phyloP scores from a whole-genome alignment of 2,113 vertebrate genomes.

The Sphaerodactylus townsendi region DNA sequence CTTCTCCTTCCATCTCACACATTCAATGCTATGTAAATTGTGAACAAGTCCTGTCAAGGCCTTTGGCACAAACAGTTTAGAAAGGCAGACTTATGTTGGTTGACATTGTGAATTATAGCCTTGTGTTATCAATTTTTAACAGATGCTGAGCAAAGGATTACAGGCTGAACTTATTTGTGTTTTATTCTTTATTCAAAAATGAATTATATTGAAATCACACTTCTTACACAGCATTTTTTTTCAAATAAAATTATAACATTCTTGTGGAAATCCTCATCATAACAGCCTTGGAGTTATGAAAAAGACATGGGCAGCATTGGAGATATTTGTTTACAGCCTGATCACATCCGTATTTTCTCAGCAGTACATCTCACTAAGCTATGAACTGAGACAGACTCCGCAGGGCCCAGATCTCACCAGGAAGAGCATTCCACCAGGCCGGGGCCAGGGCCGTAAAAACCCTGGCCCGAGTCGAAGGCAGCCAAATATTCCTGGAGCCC shows the following conservation, averaged over 20 bases:
- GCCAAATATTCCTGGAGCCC: too few relatives aligned
- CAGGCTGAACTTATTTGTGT: constrained; percentile 10
- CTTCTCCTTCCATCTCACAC: constrained; percentile 48
- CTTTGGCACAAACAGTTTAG: constrained; percentile 50
- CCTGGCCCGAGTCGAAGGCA: too few relatives aligned
- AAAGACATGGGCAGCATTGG: neutral
- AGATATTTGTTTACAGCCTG: neutral
- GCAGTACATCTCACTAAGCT: neutral
- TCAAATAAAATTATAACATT: neutral
- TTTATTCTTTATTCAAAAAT: constrained; percentile 41
- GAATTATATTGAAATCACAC: neutral
- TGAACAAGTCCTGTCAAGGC: constrained; percentile 40
- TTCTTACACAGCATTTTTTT: neutral
- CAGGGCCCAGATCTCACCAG: too few relatives aligned
- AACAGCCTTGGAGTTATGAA: neutral
- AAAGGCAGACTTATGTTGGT: constrained; percentile 26
- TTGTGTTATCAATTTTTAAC: constrained; percentile 24
- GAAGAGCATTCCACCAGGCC: too few relatives aligned
- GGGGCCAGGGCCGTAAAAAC: too few relatives aligned
- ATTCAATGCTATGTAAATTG: constrained; percentile 54
- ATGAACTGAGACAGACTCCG: too few relatives aligned
- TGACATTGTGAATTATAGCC: constrained; percentile 32
- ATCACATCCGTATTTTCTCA: neutral
- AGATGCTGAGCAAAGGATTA: constrained; percentile 9
- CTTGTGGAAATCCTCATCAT: neutral